These are phyloP conservation scores for Esox lucius DNA, from an alignment of 2,797 vertebrate genomes.

Conservation along the genomic window DNA sequence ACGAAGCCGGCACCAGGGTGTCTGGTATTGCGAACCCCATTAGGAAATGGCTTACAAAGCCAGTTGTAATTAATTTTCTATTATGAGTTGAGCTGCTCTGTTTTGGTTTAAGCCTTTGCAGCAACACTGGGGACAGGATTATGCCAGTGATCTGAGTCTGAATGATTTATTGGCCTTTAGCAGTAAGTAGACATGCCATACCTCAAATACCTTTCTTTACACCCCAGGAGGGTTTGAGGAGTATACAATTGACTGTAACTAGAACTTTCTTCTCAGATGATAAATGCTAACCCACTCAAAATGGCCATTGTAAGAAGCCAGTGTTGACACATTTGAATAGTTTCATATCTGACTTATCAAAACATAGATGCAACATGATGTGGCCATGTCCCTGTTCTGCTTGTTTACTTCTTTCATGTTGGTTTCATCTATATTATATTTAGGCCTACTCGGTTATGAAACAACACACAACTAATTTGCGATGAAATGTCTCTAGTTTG, in stretches of 20 bases:
- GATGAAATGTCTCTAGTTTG: neutral
- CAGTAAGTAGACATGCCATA: neutral
- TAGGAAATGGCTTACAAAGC: slow-evolving; percentile 29
- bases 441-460: slow-evolving; percentile 2
- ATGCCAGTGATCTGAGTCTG: slow-evolving; percentile 16
- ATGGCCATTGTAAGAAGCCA: neutral
- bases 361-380: slow-evolving; percentile 2
- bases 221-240: neutral
- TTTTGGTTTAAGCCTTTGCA: slow-evolving; percentile 25
- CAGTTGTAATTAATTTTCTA: slow-evolving; percentile 27
- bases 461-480: slow-evolving; percentile 20
- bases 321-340: neutral
- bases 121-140: slow-evolving; percentile 23
- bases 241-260: neutral
- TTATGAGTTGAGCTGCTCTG: slow-evolving; percentile 11
- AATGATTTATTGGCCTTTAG: neutral
- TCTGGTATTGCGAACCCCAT: slow-evolving; percentile 32
- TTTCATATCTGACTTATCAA: slow-evolving; percentile 5
- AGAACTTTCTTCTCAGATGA: neutral
- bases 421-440: neutral
- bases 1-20: neutral
- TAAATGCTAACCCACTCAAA: neutral
- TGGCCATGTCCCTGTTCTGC: slow-evolving; percentile 13
- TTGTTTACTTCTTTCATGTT: slow-evolving; percentile 26
- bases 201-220: neutral